Conservation (phyloP, 2,113 vertebrate genomes). For the Oenanthe melanoleuca region DNA sequence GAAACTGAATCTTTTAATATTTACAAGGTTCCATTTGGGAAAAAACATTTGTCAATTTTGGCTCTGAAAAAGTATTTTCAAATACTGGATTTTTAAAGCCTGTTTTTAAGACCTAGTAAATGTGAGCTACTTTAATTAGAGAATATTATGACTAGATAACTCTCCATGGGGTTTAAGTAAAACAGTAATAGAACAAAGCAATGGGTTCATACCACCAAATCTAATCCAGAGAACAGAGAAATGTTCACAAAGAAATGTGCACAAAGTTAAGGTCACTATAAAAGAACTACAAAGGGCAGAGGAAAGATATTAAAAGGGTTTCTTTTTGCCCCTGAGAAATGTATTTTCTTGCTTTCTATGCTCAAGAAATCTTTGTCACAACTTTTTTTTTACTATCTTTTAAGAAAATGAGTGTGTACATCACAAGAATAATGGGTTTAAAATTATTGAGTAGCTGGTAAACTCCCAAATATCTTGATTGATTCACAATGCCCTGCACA, state of each 20-base stretch:
- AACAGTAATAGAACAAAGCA: not conserved
- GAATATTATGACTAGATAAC: not conserved
- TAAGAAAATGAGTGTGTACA: not conserved
- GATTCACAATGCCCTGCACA: not conserved
- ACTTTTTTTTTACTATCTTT: not conserved
- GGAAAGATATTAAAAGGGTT: not conserved
- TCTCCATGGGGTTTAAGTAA: not conserved
- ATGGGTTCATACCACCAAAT: not conserved
- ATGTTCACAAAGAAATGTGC: not conserved
- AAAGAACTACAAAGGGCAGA: accelerated
- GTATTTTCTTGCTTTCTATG: not conserved
- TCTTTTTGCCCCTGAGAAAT: not conserved
- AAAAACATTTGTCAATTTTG: not conserved
- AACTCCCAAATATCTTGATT: not conserved
- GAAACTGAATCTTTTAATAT: not conserved
- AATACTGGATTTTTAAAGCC: not conserved
- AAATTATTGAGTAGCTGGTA: not conserved
- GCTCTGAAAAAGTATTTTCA: not conserved
- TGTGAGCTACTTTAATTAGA: not conserved
- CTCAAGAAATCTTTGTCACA: not conserved
- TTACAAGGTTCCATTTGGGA: not conserved
- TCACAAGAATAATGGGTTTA: not conserved
- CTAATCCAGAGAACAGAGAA: not conserved
- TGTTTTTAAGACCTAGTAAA: not conserved
- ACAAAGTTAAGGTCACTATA: not conserved